Evolutionary conservation across 2,888 invertebrate species (phyloP), one percentile per base, ranked within the genome.

Genomic region (Hedychridium roseum): DNA sequence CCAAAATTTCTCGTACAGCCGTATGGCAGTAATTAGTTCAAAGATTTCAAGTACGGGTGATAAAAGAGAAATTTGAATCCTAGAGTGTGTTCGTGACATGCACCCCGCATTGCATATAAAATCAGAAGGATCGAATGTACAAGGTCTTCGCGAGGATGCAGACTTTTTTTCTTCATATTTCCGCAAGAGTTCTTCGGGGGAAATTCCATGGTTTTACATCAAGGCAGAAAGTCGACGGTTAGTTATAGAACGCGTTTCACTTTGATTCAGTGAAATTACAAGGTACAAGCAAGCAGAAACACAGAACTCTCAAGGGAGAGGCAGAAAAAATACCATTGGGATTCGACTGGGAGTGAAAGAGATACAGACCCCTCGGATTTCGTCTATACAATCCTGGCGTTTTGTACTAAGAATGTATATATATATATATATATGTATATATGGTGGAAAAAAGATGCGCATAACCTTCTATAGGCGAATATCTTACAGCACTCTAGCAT

Each of bases 401-500:
- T 54, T 38, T 45, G 32, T 53, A 50, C 56, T 44, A 44, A 54
- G 11, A 51, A 31, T 37, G 46, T 16, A 26, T 35, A 41, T 45
- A 27, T 35, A 28, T 42, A 32, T 45, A 44, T 31, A 32, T 31
- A 6, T 45, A 28, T 39, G 21, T 54, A 49, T 51, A 50, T 53
- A 45, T 50, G 48, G 50, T 56, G 55, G 57, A 64, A 66, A 59
- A 62, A 68, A 67, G 53, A 76, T 76, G 73, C 71, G 71, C 74
- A 76, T 74, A 69, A 74, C 66, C 68, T 64, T 70, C 74, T 74
- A 73, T 71, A 75, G 77, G 76, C 74, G 64, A 68, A 71, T 76
- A 74, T 74, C 54, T 73, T 78, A 78, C 78, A 78, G 78, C 78
- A 78, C 75, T 76, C 78, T 78, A 78, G 78, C 76, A 78, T 78